Conservation (phyloP, 2,113 vertebrate species). For the Axis porcinus region DNA sequence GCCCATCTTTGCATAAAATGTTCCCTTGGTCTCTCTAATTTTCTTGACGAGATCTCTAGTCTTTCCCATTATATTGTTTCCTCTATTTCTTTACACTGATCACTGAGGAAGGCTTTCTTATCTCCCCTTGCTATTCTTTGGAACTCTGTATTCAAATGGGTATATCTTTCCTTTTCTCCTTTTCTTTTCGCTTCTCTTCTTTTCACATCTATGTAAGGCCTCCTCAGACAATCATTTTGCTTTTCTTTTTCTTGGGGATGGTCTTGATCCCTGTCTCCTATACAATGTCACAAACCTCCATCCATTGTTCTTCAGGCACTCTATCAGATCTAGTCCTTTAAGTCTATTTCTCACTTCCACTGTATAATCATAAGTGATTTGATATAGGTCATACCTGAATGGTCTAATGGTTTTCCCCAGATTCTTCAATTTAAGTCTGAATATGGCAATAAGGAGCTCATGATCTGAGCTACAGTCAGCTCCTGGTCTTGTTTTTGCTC, state of each 20-base stretch:
- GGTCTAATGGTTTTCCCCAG: neutral
- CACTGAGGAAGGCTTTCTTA: neutral
- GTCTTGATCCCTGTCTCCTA: neutral
- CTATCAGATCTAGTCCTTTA: neutral
- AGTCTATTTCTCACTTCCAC: neutral
- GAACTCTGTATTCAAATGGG: neutral
- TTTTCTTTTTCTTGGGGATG: neutral
- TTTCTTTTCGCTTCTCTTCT: neutral
- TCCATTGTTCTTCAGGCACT: neutral
- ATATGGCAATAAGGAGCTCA: neutral
- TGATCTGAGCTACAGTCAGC: neutral
- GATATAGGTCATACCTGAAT: neutral
- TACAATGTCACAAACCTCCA: fast-evolving
- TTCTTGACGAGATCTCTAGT: neutral
- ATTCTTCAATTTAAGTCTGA: neutral
- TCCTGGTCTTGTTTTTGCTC: neutral
- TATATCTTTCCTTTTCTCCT: neutral
- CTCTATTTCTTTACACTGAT: neutral
- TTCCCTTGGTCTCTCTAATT: neutral
- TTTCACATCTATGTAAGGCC: neutral
- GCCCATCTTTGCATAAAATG: neutral
- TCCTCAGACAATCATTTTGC: neutral
- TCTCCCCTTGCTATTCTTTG: neutral
- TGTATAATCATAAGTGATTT: neutral
- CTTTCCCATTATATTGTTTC: neutral